Evolutionary conservation across 2,113 vertebrate species (phyloP).

Genomic region (Lota lota): DNA sequence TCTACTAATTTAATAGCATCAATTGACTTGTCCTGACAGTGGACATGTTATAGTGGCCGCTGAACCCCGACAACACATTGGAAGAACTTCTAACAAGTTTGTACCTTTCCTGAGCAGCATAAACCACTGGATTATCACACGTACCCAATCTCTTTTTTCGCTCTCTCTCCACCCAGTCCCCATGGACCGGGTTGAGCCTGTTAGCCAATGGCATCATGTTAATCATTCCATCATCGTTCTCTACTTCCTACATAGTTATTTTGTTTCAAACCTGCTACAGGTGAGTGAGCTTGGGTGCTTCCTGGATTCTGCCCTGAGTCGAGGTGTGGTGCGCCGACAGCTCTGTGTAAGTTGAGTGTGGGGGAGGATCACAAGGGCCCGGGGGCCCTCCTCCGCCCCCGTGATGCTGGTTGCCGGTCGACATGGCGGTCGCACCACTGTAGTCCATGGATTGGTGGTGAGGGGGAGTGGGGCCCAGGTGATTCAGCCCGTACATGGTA

Average conservation of each 20-base stretch:
- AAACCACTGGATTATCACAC: constrained; percentile 64
- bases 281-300: constrained; percentile 99
- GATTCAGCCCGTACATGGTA: constrained; percentile 92
- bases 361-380: constrained; percentile 85
- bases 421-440: constrained; percentile 80
- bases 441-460: constrained; percentile 97
- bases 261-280: constrained; percentile 83
- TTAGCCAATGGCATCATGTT: constrained; percentile 32
- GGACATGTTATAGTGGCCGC: no score
- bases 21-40: no score
- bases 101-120: constrained; percentile 26
- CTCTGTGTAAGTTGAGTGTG: constrained; percentile 91
- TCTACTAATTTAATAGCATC: no score
- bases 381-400: constrained; percentile 55
- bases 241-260: constrained; percentile 37
- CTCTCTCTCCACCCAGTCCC: constrained; percentile 22
- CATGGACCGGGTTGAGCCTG: constrained; percentile 25
- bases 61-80: no score
- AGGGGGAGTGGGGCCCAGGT: constrained; percentile 75
- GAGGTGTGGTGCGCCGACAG: constrained; percentile 92
- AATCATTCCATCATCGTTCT: constrained; percentile 37
- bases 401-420: constrained; percentile 84
- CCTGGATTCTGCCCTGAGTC: constrained; percentile 98
- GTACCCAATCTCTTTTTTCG: constrained; percentile 6
- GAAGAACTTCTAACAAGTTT: no score